Conservation (phyloP, 2,888 invertebrate genomes). For the Drosophila atripex region DNA sequence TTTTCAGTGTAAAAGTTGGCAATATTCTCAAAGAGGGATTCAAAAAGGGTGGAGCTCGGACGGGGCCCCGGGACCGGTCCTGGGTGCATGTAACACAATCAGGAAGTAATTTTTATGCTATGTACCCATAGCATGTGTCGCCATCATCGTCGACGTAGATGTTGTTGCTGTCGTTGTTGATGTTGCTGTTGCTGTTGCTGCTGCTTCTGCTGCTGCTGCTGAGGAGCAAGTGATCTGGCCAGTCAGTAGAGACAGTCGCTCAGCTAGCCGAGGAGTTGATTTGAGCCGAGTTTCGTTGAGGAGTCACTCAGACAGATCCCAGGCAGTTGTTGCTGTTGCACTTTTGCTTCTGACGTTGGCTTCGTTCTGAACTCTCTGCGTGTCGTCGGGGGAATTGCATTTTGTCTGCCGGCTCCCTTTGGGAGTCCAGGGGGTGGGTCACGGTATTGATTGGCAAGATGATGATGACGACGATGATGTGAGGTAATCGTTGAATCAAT, state of each 20-base stretch:
- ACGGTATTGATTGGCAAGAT: constrained; percentile 51
- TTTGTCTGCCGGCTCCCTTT: constrained; percentile 27
- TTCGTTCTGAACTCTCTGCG: constrained; percentile 41
- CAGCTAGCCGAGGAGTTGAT: constrained; percentile 30
- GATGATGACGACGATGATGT: constrained; percentile 58
- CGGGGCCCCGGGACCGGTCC: constrained; percentile 44
- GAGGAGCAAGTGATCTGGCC: constrained; percentile 59
- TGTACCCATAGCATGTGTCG: constrained; percentile 65
- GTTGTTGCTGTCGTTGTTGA: constrained; percentile 18
- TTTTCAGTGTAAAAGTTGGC: constrained; percentile 27
- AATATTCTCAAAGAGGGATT: constrained; percentile 27
- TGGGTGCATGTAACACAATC: constrained; percentile 65
- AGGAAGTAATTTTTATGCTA: constrained; percentile 74
- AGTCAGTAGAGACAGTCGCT: constrained; percentile 56
- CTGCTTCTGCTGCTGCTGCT: background rate
- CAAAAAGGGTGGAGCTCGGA: constrained; percentile 18
- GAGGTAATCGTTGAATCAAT: constrained; percentile 69
- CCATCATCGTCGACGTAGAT: constrained; percentile 44
- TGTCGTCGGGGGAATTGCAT: constrained; percentile 58
- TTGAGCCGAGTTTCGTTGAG: constrained; percentile 28
- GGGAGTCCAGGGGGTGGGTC: constrained; percentile 17
- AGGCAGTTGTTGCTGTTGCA: constrained; percentile 27
- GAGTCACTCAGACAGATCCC: constrained; percentile 32
- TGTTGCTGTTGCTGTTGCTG: constrained; percentile 19
- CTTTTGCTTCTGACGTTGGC: constrained; percentile 17